Evolutionary conservation across 2,888 invertebrate genomes (phyloP).

Genomic region (Pegoplata infirma): DNA sequence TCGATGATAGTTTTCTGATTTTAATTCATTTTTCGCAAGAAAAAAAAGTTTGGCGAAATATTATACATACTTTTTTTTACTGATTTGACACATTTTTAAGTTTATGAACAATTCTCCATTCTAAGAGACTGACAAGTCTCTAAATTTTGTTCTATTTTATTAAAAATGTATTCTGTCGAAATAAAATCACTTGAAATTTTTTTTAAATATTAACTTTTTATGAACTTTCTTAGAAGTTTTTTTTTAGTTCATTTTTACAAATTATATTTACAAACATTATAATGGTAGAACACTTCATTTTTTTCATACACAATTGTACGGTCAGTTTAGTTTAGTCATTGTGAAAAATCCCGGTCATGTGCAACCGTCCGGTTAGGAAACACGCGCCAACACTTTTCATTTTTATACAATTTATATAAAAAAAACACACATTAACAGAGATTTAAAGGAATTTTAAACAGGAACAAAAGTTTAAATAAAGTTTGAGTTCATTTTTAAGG

Average conservation of each 20-base stretch:
- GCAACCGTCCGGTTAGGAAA: constrained; percentile 50
- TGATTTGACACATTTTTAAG: no score
- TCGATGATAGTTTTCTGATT: no score
- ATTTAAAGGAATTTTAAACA: not conserved
- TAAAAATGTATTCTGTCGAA: constrained; percentile 24
- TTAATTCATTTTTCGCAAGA: no score
- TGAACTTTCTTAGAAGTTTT: constrained; percentile 32
- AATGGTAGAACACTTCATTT: constrained; percentile 27
- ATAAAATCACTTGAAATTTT: constrained; percentile 46
- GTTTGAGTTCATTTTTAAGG: no score
- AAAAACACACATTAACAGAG: not conserved
- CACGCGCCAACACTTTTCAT: constrained; percentile 63
- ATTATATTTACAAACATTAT: constrained; percentile 49
- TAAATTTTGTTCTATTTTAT: not conserved
- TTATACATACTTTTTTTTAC: no score
- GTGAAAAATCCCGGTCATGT: constrained; percentile 50
- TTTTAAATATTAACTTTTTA: constrained; percentile 24
- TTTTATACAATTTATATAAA: constrained; percentile 24
- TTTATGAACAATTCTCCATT: no score
- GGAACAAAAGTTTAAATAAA: no score
- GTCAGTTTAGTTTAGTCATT: constrained; percentile 56
- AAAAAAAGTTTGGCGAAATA: no score
- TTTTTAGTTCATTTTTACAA: constrained; percentile 41
- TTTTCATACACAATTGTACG: constrained; percentile 28
- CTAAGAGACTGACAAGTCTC: no score